Percentiles rank a stretch among this genome's conserved stretches.
Conservation (phyloP, 2,113 vertebrate genomes). For the Echinops telfairi region DNA sequence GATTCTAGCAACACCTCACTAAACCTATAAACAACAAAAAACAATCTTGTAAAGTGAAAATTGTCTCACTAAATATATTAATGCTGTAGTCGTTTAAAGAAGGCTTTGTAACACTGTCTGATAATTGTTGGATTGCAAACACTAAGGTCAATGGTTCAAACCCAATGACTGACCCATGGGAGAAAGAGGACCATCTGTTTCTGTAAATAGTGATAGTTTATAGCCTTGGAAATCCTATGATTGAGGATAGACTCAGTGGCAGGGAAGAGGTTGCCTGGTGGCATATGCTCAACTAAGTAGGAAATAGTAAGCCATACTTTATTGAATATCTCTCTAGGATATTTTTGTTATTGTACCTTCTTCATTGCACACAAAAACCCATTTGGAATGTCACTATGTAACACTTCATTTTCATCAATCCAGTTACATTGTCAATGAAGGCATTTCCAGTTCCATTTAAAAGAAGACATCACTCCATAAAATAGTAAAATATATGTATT, state of each 20-base stretch:
- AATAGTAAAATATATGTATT: background rate
- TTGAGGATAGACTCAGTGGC: too few relatives aligned
- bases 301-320: background rate
- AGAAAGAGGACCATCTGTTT: too few relatives aligned
- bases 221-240: too few relatives aligned
- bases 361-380: background rate
- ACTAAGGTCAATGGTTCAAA: too few relatives aligned
- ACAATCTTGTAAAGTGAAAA: background rate
- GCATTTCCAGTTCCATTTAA: constrained; percentile 31
- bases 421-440: background rate
- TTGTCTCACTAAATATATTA: constrained; percentile 1
- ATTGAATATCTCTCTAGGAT: background rate
- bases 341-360: background rate
- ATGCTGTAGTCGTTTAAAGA: background rate
- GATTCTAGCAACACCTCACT: background rate
- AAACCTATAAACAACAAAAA: background rate
- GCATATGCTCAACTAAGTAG: background rate
- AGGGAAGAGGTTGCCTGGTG: too few relatives aligned
- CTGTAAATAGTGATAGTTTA: too few relatives aligned
- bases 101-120: too few relatives aligned
- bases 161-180: too few relatives aligned
- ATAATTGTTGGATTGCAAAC: too few relatives aligned
- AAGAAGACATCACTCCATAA: background rate
- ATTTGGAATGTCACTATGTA: background rate
- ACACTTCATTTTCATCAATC: background rate